Conservation (phyloP, 1,140 invertebrate genomes). For the Zaprionus capensis region DNA sequence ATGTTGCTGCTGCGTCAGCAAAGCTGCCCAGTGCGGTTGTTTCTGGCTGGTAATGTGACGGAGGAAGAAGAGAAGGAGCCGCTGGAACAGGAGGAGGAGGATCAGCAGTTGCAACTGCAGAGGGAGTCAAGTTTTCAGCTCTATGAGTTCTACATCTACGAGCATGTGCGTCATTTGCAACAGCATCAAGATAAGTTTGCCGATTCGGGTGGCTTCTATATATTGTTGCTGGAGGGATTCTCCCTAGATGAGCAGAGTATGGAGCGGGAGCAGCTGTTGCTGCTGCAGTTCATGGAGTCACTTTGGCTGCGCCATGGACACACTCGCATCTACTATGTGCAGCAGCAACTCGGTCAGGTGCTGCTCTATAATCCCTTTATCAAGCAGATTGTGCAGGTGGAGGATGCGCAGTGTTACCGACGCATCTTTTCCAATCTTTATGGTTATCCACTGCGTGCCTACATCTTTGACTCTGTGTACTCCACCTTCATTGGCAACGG, state of each 20-base stretch:
- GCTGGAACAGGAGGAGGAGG: background rate
- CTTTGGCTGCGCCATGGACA: slow-evolving; percentile 54
- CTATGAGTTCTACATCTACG: slow-evolving; percentile 43
- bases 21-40: background rate
- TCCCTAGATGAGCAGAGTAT: background rate
- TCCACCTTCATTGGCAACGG: slow-evolving; percentile 51
- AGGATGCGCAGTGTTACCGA: slow-evolving; percentile 26
- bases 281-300: slow-evolving; percentile 45
- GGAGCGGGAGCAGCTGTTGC: background rate
- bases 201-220: slow-evolving; percentile 49
- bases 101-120: background rate
- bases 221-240: slow-evolving; percentile 28
- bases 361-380: slow-evolving; percentile 72
- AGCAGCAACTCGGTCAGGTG: slow-evolving; percentile 19
- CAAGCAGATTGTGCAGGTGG: slow-evolving; percentile 6
- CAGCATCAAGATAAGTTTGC: background rate
- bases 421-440: slow-evolving; percentile 59
- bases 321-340: slow-evolving; percentile 64
- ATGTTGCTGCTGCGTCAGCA: slow-evolving; percentile 36
- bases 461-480: slow-evolving; percentile 78
- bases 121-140: background rate
- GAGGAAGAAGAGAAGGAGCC: background rate
- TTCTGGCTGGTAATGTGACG: background rate
- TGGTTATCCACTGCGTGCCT: slow-evolving; percentile 69
- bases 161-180: slow-evolving; percentile 18